Conservation (phyloP, 2,113 vertebrate species). For the Verasper variegatus region DNA sequence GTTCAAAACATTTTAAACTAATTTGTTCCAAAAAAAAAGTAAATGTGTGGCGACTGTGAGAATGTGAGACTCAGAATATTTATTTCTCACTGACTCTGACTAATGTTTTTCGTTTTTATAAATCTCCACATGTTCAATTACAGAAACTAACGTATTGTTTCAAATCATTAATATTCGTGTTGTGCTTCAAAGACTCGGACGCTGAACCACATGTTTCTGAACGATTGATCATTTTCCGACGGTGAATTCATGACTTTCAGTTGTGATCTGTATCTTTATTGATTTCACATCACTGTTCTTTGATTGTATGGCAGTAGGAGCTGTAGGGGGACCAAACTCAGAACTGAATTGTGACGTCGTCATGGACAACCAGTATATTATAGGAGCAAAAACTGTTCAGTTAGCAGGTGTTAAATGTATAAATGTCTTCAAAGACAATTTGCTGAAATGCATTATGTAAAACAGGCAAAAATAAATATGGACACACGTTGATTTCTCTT, state of each 20-base stretch:
- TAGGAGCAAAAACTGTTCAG: slow-evolving; percentile 68
- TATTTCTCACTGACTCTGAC: neutral
- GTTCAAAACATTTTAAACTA: slow-evolving; percentile 3
- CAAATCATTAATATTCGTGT: slow-evolving; percentile 14
- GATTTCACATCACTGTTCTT: slow-evolving; percentile 63
- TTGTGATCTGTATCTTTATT: slow-evolving; percentile 37
- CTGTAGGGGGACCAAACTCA: slow-evolving; percentile 58
- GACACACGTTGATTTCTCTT: slow-evolving; percentile 51
- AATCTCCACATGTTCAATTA: slow-evolving; percentile 45
- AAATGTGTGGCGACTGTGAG: too few relatives aligned
- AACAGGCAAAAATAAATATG: slow-evolving; percentile 82
- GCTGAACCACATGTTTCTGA: slow-evolving; percentile 50
- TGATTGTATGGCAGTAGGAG: slow-evolving; percentile 79
- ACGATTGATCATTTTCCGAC: slow-evolving; percentile 31
- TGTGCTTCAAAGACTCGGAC: slow-evolving; percentile 38
- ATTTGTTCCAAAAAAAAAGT: too few relatives aligned
- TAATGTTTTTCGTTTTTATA: slow-evolving; percentile 2
- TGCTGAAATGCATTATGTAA: slow-evolving; percentile 77
- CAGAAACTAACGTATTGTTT: slow-evolving; percentile 36
- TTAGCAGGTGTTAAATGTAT: slow-evolving; percentile 78
- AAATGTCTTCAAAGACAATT: slow-evolving; percentile 75
- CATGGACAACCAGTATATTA: slow-evolving; percentile 62
- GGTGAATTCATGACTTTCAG: slow-evolving; percentile 49
- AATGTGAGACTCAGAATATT: too few relatives aligned
- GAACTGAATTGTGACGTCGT: slow-evolving; percentile 62